Conservation (phyloP, 2,113 vertebrate species). For the Pterophyllum scalare region DNA sequence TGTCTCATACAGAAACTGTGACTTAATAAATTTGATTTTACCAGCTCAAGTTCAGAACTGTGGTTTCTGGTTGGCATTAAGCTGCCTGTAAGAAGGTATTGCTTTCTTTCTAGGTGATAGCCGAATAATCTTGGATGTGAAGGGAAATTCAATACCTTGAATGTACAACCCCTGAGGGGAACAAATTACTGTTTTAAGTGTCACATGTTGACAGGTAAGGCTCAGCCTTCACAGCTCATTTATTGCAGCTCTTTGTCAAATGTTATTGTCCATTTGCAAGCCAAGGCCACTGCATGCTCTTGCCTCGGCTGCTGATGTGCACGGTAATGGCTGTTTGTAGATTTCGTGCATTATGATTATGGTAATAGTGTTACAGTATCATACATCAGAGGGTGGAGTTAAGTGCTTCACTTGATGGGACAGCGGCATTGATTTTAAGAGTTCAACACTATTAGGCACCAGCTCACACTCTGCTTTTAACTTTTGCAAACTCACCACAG, state of each 20-base stretch:
- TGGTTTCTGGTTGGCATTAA: conserved; percentile 5
- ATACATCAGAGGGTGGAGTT: conserved; percentile 2
- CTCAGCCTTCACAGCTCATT: conserved; percentile 75
- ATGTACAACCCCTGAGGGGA: conserved; percentile 45
- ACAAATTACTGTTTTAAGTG: conserved; percentile 71
- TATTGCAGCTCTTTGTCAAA: conserved; percentile 65
- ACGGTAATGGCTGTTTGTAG: conserved; percentile 16
- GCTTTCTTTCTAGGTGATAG: conserved; percentile 36
- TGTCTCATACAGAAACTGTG: not conserved
- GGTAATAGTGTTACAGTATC: not conserved
- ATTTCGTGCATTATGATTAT: conserved; percentile 23
- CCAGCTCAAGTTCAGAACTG: not conserved
- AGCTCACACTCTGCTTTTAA: conserved; percentile 34
- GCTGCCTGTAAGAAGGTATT: conserved; percentile 25
- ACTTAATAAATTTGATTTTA: not conserved
- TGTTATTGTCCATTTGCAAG: conserved; percentile 46
- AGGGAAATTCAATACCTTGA: conserved; percentile 65
- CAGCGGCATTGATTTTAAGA: conserved; percentile 51
- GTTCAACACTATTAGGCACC: conserved; percentile 8
- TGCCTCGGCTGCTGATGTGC: not conserved
- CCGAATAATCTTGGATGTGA: conserved; percentile 38
- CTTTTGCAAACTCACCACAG: conserved; percentile 50
- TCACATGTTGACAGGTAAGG: conserved; percentile 75
- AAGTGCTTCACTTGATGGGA: conserved; percentile 37
- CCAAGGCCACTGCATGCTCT: not conserved